A percentile compares a stretch with the other conserved stretches of the same genome.
Conservation (phyloP, 2,888 invertebrate genomes). For the Netelia virgata region DNA sequence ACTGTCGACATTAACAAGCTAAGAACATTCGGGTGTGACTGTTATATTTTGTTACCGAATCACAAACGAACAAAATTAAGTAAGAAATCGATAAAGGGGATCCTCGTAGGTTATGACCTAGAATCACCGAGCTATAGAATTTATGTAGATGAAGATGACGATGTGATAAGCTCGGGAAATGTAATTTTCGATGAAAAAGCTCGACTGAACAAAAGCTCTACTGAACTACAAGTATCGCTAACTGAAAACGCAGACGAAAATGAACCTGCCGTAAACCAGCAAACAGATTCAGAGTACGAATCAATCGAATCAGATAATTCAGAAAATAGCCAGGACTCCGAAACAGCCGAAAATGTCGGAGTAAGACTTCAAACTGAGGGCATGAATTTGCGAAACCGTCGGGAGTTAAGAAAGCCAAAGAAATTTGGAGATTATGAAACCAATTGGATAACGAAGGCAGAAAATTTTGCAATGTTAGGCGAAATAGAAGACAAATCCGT, state of each 20-base stretch:
- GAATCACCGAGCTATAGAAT: constrained; percentile 70
- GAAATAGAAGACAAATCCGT: constrained; percentile 71
- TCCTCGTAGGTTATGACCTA: constrained; percentile 72
- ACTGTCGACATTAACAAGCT: constrained; percentile 55
- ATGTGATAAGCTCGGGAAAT: constrained; percentile 69
- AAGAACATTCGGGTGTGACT: constrained; percentile 64
- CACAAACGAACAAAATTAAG: constrained; percentile 64
- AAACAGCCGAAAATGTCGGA: constrained; percentile 38
- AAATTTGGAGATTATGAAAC: constrained; percentile 63
- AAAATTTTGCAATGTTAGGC: constrained; percentile 64
- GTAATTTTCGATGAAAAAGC: constrained; percentile 68
- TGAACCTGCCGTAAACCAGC: constrained; percentile 32
- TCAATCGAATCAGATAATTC: constrained; percentile 43
- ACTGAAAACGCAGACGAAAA: constrained; percentile 34
- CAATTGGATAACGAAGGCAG: constrained; percentile 3
- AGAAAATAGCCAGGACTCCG: constrained; percentile 44
- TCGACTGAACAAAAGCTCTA: constrained; percentile 6
- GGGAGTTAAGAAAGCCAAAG: constrained; percentile 59
- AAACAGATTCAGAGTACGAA: constrained; percentile 55
- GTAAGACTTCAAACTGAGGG: constrained; percentile 25
- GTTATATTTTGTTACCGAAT: constrained; percentile 59
- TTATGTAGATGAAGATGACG: constrained; percentile 56
- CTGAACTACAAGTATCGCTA: constrained; percentile 44
- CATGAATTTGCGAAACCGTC: constrained; percentile 63
- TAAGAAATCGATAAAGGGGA: constrained; percentile 63